Evolutionary conservation across 2,113 vertebrate species (phyloP).

Genomic region (Cepphus grylle): DNA sequence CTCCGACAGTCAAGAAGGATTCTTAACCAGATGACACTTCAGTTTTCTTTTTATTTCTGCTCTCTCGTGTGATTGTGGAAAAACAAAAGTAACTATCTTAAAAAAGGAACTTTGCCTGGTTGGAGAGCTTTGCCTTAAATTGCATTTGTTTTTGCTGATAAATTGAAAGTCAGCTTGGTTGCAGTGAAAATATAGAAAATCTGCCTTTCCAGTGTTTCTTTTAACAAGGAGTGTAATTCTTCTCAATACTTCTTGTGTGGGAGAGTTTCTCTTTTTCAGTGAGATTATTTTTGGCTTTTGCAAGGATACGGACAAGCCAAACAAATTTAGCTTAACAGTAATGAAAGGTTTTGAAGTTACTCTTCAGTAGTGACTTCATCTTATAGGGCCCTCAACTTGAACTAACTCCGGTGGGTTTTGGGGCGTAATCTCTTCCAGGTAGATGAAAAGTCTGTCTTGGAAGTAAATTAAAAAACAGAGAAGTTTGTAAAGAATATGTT

Average conservation of each 20-base stretch:
- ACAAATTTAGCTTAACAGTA: not conserved
- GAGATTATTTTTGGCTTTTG: slow-evolving; percentile 12
- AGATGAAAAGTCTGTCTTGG: not conserved
- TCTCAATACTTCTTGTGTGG: not conserved
- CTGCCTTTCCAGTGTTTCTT: not conserved
- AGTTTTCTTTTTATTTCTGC: not conserved
- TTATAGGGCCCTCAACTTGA: not conserved
- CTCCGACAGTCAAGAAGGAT: not conserved
- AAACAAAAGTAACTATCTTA: not conserved
- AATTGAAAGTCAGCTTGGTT: not conserved
- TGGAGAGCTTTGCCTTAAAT: not conserved
- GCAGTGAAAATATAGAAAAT: not conserved
- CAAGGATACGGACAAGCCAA: not conserved
- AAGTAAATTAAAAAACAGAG: not conserved
- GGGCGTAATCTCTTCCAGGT: not conserved
- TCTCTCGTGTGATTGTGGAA: not conserved
- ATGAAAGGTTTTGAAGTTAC: slow-evolving; percentile 1
- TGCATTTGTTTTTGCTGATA: not conserved
- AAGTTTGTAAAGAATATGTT: not conserved
- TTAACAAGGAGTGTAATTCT: not conserved
- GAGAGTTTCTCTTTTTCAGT: not conserved
- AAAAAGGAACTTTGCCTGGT: not conserved
- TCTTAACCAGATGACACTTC: not conserved
- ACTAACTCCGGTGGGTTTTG: not conserved
- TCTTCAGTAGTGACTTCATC: not conserved